Evolutionary conservation across 2,113 vertebrate species (phyloP), one percentile per base, ranked within the genome.

Genomic region (Solea solea): DNA sequence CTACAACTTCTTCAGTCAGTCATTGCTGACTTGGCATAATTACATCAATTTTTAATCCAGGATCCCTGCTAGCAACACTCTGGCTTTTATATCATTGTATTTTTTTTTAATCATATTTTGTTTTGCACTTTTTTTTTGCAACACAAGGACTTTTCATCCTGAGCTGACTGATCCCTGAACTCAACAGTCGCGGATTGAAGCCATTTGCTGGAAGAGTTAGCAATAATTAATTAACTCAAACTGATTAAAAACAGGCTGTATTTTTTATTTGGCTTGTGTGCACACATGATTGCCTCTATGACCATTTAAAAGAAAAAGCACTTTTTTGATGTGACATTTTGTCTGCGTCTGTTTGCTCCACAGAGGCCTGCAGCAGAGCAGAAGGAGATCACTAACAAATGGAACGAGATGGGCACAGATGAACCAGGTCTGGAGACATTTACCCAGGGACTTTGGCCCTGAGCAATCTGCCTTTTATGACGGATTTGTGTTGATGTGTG

Each of bases 321-420:
- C 10, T 39, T 45, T 57, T 34, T 13, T 0, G 4, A 66, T 27
- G 53, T 66, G 58, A 49, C 57, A 39, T 40, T 54, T 59, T 52
- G 28, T 56, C 42, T 56, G 67, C 44, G 51, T 50, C 13, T 49
- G 21, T 39, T 67, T 78, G 54, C 82, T 72, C 58, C 66, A 14
- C 93, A 99, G 98, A 95, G 98, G 76, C 93, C 97, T 8, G 65
- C 85, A 60, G 88, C 42, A 70, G 96, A 98, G 86, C 98, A 98
- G 92, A 98, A 96, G 90, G 97, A 99, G 75, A 93, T 98, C 62
- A 90, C 94, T 76, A 96, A 90, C 93, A 99, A 99, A 84, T 99
- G 98, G 98, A 99, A 97, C 87, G 97, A 99, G 94, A 98, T 99
- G 96, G 97, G 98, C 84, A 97, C 97, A 0, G 97, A 99, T 78